phyloP scores from a whole-genome alignment of 2,113 vertebrate genomes.

The Hippocampus abdominalis region DNA sequence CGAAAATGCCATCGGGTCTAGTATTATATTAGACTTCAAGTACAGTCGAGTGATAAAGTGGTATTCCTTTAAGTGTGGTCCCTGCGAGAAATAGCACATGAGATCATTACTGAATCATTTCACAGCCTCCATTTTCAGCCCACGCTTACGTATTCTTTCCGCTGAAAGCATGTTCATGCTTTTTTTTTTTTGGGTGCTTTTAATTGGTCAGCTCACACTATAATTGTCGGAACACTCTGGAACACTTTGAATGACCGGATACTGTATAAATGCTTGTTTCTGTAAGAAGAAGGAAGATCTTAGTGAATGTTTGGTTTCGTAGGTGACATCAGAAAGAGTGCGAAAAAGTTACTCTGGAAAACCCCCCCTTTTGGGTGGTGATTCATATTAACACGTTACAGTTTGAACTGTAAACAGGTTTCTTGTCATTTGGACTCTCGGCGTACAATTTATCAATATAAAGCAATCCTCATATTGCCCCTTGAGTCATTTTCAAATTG shows the following conservation, averaged over 20 bases:
- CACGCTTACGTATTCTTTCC: not conserved
- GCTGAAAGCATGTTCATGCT: conserved; percentile 4
- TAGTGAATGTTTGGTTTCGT: conserved; percentile 38
- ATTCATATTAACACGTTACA: conserved; percentile 13
- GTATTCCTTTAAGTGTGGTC: conserved; percentile 41
- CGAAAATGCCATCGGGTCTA: conserved; percentile 7
- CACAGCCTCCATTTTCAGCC: conserved; percentile 12
- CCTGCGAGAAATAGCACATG: conserved; percentile 26
- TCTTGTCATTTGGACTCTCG: conserved; percentile 15
- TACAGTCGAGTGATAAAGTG: conserved; percentile 49
- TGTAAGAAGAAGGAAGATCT: conserved; percentile 45
- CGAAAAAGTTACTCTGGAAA: not conserved
- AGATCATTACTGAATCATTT: conserved; percentile 24
- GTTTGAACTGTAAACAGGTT: conserved; percentile 13
- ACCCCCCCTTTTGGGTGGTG: conserved; percentile 4
- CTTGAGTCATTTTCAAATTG: conserved; percentile 2
- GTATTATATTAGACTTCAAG: conserved; percentile 34
- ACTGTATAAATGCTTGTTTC: not conserved
- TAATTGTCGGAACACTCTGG: not conserved
- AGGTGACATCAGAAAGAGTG: conserved; percentile 12
- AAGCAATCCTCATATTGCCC: conserved; percentile 10
- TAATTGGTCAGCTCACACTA: not conserved
- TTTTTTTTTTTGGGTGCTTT: conserved; percentile 1
- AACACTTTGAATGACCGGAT: not conserved
- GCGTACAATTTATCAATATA: conserved; percentile 25